A percentile compares a stretch with the other conserved stretches of the same genome.
phyloP scores from a whole-genome alignment of 2,888 invertebrate species.

The Zygaena filipendulae region DNA sequence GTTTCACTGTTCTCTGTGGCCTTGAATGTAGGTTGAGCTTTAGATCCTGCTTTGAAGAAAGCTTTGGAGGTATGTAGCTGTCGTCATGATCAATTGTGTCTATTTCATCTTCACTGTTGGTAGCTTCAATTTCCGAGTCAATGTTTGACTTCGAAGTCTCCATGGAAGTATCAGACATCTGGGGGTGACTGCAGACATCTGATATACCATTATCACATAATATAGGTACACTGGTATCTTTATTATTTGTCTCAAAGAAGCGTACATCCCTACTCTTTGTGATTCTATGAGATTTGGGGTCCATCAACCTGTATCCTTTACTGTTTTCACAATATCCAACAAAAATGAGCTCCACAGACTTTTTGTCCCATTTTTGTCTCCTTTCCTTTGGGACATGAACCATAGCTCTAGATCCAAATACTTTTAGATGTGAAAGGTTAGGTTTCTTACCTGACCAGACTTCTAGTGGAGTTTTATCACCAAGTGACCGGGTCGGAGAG shows the following conservation, averaged over 20 bases:
- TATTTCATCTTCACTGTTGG: slow-evolving; percentile 2
- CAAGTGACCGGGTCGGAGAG: slow-evolving; percentile 6
- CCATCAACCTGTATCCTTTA: too few species aligned
- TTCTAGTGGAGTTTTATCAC: slow-evolving; percentile 18
- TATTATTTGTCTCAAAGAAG: too few species aligned
- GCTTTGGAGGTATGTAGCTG: background rate
- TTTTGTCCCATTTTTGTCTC: slow-evolving; percentile 2
- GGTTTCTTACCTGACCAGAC: slow-evolving; percentile 25
- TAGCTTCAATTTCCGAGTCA: too few species aligned
- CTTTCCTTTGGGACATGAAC: slow-evolving; percentile 15
- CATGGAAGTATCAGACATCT: too few species aligned
- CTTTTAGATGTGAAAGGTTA: slow-evolving; percentile 20
- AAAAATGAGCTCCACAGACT: slow-evolving; percentile 3
- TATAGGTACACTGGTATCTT: too few species aligned
- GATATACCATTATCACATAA: too few species aligned
- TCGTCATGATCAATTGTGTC: slow-evolving; percentile 1
- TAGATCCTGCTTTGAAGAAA: background rate
- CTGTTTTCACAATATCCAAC: slow-evolving; percentile 5
- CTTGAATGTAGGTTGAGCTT: background rate
- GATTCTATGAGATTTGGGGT: too few species aligned
- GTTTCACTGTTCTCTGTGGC: background rate
- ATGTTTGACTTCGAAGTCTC: too few species aligned
- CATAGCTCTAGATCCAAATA: slow-evolving; percentile 29
- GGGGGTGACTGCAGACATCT: too few species aligned
- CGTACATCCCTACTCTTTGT: too few species aligned